Evolutionary conservation across 2,113 vertebrate genomes (phyloP).

Genomic region (Pterocles gutturalis): DNA sequence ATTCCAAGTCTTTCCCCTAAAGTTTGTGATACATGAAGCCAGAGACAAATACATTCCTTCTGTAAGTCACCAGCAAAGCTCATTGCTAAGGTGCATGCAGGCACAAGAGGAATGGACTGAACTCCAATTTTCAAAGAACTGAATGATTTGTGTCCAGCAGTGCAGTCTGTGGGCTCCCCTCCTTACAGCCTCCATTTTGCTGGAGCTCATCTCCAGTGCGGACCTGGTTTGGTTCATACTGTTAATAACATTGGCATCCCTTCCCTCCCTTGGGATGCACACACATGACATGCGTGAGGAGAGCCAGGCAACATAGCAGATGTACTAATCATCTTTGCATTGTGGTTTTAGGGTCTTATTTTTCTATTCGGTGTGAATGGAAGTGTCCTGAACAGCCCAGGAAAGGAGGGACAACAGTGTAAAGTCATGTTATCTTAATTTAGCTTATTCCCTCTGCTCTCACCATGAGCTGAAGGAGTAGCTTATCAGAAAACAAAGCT

Average conservation of each 20-base stretch:
- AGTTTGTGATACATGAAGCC: neutral
- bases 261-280: neutral
- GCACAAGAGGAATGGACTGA: neutral
- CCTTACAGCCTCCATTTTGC: neutral
- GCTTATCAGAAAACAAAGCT: neutral
- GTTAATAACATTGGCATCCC: accelerated
- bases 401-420: neutral
- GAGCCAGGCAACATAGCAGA: neutral
- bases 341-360: neutral
- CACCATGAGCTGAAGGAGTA: neutral
- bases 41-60: neutral
- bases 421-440: neutral
- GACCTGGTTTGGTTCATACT: neutral
- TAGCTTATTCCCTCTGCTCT: neutral
- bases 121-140: neutral
- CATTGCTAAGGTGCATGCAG: neutral
- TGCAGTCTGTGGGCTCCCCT: accelerated
- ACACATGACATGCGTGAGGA: accelerated
- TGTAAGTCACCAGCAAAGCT: neutral
- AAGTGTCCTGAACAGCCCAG: neutral
- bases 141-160: neutral
- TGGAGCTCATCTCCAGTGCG: neutral
- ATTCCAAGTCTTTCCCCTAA: neutral
- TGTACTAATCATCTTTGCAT: neutral
- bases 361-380: neutral